Percentiles rank a stretch among this genome's conserved stretches.
Conservation (phyloP, 2,797 vertebrate genomes). For the Brachyrhaphis roseni region DNA sequence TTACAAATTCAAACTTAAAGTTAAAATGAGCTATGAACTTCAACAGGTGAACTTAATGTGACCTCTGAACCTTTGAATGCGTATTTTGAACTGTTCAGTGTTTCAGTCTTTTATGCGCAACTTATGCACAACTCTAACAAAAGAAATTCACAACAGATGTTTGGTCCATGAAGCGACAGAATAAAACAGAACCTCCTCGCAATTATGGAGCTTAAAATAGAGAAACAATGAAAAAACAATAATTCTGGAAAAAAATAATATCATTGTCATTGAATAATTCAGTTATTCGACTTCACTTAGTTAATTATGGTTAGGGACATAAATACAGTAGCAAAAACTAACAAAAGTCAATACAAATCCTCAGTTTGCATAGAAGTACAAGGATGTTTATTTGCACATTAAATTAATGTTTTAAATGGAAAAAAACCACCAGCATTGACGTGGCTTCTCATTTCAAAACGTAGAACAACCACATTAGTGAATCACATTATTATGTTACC, state of each 20-base stretch:
- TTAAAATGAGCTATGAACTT: not conserved
- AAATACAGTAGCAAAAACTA: no score
- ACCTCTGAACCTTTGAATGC: not conserved
- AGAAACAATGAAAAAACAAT: no score
- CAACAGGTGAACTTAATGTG: not conserved
- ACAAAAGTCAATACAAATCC: no score
- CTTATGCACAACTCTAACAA: not conserved
- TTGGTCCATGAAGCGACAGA: not conserved
- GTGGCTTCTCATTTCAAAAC: not conserved
- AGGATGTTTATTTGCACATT: not conserved
- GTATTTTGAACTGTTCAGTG: not conserved
- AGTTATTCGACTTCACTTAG: no score
- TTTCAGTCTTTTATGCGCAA: not conserved
- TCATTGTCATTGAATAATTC: no score
- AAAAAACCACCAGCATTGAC: not conserved
- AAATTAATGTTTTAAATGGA: not conserved
- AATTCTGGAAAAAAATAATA: no score
- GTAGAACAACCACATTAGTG: not conserved
- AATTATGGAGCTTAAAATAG: not conserved
- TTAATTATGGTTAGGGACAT: no score
- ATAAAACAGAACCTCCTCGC: not conserved
- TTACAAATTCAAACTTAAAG: not conserved
- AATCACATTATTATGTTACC: not conserved
- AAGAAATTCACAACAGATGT: not conserved
- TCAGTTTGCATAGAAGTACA: not conserved